Evolutionary conservation across 2,113 vertebrate genomes (phyloP).

Genomic region (Pachypanchax playfairii): DNA sequence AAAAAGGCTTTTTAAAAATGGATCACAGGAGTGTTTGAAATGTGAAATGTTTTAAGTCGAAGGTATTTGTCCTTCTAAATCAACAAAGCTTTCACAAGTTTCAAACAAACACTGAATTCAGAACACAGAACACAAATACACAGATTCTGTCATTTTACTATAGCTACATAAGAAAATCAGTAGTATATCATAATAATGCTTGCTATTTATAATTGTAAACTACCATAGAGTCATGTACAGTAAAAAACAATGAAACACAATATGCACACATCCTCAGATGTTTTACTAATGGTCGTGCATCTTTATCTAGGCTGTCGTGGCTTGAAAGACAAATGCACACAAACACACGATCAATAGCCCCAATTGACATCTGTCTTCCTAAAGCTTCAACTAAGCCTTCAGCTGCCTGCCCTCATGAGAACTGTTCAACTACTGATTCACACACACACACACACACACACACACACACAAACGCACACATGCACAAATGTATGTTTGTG

Average conservation of each 20-base stretch:
- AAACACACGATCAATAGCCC: conserved; percentile 30
- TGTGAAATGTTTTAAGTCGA: conserved; percentile 4
- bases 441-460: neutral
- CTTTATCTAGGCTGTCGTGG: conserved; percentile 7
- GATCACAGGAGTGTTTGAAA: neutral
- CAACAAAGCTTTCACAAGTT: neutral
- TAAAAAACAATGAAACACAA: neutral
- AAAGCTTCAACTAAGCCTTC: conserved; percentile 34
- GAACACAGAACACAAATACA: neutral
- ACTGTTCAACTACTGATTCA: neutral
- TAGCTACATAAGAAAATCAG: neutral
- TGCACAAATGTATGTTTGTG: too few species aligned
- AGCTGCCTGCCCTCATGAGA: conserved; percentile 9
- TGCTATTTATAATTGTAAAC: neutral
- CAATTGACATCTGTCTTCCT: conserved; percentile 32
- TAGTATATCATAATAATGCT: neutral
- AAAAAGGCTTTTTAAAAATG: conserved; percentile 9
- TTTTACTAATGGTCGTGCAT: conserved; percentile 1
- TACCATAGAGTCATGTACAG: neutral
- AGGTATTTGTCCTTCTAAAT: conserved; percentile 16
- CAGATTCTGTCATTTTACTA: neutral
- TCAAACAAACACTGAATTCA: neutral
- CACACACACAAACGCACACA: too few species aligned
- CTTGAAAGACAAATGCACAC: conserved; percentile 7
- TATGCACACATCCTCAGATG: conserved; percentile 10